A percentile compares a stretch with the other conserved stretches of the same genome.
Evolutionary conservation across 1,140 invertebrate genomes (phyloP).

Genomic region (Bombus superbus): DNA sequence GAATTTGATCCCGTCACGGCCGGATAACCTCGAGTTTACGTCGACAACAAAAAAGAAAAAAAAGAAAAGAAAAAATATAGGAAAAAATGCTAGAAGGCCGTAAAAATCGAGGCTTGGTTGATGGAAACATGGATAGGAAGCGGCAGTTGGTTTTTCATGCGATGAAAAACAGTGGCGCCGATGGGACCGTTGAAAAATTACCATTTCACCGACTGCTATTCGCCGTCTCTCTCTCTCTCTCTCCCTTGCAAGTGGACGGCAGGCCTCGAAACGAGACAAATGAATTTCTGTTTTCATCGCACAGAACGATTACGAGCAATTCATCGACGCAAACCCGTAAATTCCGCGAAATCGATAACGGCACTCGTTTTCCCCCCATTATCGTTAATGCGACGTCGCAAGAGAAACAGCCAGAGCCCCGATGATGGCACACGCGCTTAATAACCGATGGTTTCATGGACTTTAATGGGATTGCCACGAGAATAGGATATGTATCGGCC

Average conservation of each 20-base stretch:
- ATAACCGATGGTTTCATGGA: conserved; percentile 31
- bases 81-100: neutral
- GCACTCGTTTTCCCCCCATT: conserved; percentile 22
- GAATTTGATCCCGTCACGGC: too few species aligned
- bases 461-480: conserved; percentile 35
- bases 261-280: conserved; percentile 1
- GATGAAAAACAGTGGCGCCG: neutral
- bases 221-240: neutral
- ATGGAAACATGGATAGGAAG: neutral
- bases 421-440: conserved; percentile 14
- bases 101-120: neutral
- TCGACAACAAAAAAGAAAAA: neutral
- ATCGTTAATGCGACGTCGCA: conserved; percentile 35
- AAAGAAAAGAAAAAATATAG: neutral
- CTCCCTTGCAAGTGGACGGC: neutral
- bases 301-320: conserved; percentile 20
- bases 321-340: conserved; percentile 6
- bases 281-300: conserved; percentile 19
- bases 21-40: too few species aligned
- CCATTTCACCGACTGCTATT: neutral
- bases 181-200: conserved; percentile 10
- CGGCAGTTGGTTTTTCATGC: neutral
- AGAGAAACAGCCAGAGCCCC: neutral
- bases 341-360: conserved; percentile 19
- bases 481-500: conserved; percentile 16